Evolutionary conservation across 2,888 invertebrate genomes (phyloP), one percentile per base, ranked within the genome.

Genomic region (Trypoxylon attenuatum): DNA sequence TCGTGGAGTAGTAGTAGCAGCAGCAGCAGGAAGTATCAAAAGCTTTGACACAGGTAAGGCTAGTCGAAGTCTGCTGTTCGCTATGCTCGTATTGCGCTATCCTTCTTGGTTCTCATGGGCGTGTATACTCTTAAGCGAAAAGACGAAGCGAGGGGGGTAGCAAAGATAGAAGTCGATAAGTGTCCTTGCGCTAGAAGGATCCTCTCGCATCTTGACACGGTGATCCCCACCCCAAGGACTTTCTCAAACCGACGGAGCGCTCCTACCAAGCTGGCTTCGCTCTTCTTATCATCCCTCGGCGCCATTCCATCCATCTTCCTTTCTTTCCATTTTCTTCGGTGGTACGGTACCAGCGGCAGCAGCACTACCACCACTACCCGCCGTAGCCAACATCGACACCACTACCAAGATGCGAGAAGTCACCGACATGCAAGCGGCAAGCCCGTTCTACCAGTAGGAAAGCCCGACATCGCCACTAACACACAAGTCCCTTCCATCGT

Each of bases 221-320:
- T 81, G 77, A 82, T 80, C 78, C 78, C 73, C 71, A 61, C 66
- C 69, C 52, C 59, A 51, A 53, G 53, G 49, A 75, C 47, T 64
- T 54, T 53, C 59, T 46, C 71, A 71, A 70, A 58, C 55, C 63
- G 13, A 41, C 53, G 49, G 47, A 15, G 46, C 38, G 22, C 56
- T 49, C 53, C 54, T 45, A 42, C 56, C 38, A 58, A 39, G 55
- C 56, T 69, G 60, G 39, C 56, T 73, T 64, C 45, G 69, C 67
- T 71, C 70, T 65, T 73, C 76, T 81, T 76, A 76, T 76, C 76
- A 71, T 74, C 76, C 73, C 76, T 73, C 61, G 66, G 73, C 78
- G 79, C 76, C 80, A 76, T 82, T 84, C 82, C 84, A 85, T 86
- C 84, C 84, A 85, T 86, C 86, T 86, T 85, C 83, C 79, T 82